Conservation (phyloP, 1,140 invertebrate genomes). For the Ceratosolen fusciceps region DNA sequence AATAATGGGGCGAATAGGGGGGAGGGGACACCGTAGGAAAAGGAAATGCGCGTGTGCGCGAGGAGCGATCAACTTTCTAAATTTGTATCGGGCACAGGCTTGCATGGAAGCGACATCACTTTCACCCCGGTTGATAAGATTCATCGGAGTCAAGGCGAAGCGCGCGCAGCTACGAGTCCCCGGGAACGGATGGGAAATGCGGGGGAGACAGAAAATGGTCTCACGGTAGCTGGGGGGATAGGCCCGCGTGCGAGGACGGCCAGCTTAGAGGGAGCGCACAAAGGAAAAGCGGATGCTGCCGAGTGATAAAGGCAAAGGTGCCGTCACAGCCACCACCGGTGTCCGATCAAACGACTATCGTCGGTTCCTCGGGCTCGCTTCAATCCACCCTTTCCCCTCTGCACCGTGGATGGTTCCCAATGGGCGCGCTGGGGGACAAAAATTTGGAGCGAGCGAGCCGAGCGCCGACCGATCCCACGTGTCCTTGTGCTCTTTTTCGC, state of each 20-base stretch:
- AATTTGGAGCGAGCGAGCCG: slow-evolving; percentile 18
- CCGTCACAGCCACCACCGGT: neutral
- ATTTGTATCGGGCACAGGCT: slow-evolving; percentile 59
- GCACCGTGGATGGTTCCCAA: slow-evolving; percentile 26
- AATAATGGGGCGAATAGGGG: neutral
- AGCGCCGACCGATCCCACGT: neutral
- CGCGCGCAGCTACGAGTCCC: neutral
- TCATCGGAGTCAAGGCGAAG: slow-evolving; percentile 26
- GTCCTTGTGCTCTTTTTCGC: neutral
- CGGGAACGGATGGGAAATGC: neutral
- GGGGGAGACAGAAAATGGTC: slow-evolving; percentile 39
- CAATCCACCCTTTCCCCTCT: no score
- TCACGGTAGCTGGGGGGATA: slow-evolving; percentile 24
- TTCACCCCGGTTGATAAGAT: slow-evolving; percentile 62
- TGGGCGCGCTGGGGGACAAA: slow-evolving; percentile 3
- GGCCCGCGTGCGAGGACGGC: neutral
- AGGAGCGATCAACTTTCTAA: slow-evolving; percentile 61
- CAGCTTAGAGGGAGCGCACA: slow-evolving; percentile 6
- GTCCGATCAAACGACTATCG: slow-evolving; percentile 13
- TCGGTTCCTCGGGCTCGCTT: slow-evolving; percentile 19
- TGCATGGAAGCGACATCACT: slow-evolving; percentile 54
- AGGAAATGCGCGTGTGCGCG: slow-evolving; percentile 32
- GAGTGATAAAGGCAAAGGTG: slow-evolving; percentile 27
- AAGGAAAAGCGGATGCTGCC: slow-evolving; percentile 40
- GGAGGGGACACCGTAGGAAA: neutral